Evolutionary conservation across 2,113 vertebrate genomes (phyloP), one percentile per base, ranked within the genome.

Genomic region (Copsychus sechellarum): DNA sequence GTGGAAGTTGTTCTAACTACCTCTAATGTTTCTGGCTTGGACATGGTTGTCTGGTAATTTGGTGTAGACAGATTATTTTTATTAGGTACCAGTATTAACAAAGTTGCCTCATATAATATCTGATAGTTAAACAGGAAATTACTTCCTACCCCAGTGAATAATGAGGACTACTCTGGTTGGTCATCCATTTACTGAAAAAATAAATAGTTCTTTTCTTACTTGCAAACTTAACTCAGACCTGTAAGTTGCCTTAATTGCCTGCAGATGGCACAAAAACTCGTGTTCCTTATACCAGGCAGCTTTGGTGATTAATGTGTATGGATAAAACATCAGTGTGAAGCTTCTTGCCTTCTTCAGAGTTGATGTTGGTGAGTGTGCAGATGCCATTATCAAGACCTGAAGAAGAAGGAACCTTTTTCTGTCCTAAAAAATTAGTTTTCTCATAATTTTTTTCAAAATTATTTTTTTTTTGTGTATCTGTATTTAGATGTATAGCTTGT

Each of bases 121-220:
- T 93, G 81, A 96, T 69, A 81, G 93, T 98, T 97, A 90, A 95
- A 95, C 96, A 97, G 98, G 97, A 97, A 98, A 93, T 95, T 93
- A 92, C 94, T 96, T 96, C 92, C 93, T 96, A 87, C 95, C 95
- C 85, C 66, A 94, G 87, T 94, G 95, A 96, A 95, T 97, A 96
- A 95, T 95, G 93, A 90, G 87, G 57, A 85, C 96, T 97, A 61
- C 94, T 94, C 94, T 91, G 70, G 90, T 88, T 73, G 81, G 90
- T 80, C 93, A 28, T 90, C 88, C 61, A 45, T 82, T 96, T 78
- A 40, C 76, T 88, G n/a, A 42, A 94, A 96, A 95, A 96, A 79
- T 82, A 96, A 86, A 94, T 94, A 93, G 89, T 36, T 54, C 88
- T 83, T 74, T 65, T 90, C 66, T 87, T 93, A 64, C 51, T 93